A percentile compares a stretch with the other conserved stretches of the same genome.
phyloP scores from a whole-genome alignment of 2,797 vertebrate genomes.

The Chiroxiphia lanceolata region DNA sequence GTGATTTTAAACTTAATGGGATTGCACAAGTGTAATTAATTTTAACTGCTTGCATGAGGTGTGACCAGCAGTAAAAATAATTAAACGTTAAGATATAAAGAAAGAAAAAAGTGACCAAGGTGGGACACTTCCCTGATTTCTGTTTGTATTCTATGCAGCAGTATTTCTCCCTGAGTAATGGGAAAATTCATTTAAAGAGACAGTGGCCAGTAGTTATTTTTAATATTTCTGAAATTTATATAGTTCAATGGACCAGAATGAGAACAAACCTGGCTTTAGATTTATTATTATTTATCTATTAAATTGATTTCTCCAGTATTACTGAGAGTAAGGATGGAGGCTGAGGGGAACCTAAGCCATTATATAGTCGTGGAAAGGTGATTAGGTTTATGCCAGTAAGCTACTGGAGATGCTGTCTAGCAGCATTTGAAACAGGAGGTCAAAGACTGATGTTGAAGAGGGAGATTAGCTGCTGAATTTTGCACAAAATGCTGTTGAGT shows the following conservation, averaged over 20 bases:
- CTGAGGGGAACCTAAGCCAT: not conserved
- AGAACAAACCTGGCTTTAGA: not conserved
- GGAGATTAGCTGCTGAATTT: not conserved
- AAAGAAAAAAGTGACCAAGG: not conserved
- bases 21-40: not conserved
- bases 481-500: not conserved
- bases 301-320: not conserved
- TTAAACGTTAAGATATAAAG: not conserved
- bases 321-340: not conserved
- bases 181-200: not conserved
- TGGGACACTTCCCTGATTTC: not conserved
- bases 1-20: not conserved
- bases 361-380: not conserved
- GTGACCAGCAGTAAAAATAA: not conserved
- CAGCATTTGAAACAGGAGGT: constrained; percentile 13
- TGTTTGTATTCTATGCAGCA: not conserved
- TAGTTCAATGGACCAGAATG: not conserved
- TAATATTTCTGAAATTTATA: not conserved
- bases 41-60: not conserved
- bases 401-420: not conserved
- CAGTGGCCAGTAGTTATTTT: not conserved
- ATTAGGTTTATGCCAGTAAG: constrained; percentile 23
- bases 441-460: not conserved
- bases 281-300: not conserved
- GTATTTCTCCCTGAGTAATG: not conserved